Conservation (phyloP, 2,888 invertebrate genomes). For the Spialia ferax region DNA sequence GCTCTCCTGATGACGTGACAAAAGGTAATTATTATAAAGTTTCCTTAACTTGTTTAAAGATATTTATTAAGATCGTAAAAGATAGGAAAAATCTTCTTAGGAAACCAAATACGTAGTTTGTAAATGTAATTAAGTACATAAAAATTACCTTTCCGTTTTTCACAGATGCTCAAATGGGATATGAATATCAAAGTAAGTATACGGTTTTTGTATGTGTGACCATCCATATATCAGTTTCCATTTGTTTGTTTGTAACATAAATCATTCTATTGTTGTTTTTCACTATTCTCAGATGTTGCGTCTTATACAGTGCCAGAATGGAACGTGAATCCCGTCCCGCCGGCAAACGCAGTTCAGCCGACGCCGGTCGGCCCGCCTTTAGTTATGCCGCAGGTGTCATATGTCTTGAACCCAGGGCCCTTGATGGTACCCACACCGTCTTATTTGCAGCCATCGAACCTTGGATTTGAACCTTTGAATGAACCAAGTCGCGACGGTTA, state of each 20-base stretch:
- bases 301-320: constrained; percentile 1
- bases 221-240: background rate
- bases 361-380: background rate
- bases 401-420: constrained; percentile 41
- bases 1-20: constrained; percentile 49
- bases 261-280: constrained; percentile 13
- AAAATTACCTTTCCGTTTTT: constrained; percentile 23
- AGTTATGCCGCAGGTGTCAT: constrained; percentile 1
- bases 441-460: constrained; percentile 18
- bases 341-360: constrained; percentile 5
- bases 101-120: background rate
- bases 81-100: background rate
- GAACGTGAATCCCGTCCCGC: constrained; percentile 8
- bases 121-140: background rate
- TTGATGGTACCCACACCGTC: constrained; percentile 49
- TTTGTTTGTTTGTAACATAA: background rate
- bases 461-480: constrained; percentile 23
- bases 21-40: constrained; percentile 50
- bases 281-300: constrained; percentile 12
- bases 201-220: background rate
- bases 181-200: constrained; percentile 51
- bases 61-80: too few species aligned
- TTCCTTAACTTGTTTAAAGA: background rate
- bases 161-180: constrained; percentile 40
- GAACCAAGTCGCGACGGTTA: constrained; percentile 45